Evolutionary conservation across 2,888 invertebrate species (phyloP).

Genomic region (Callosobruchus maculatus): DNA sequence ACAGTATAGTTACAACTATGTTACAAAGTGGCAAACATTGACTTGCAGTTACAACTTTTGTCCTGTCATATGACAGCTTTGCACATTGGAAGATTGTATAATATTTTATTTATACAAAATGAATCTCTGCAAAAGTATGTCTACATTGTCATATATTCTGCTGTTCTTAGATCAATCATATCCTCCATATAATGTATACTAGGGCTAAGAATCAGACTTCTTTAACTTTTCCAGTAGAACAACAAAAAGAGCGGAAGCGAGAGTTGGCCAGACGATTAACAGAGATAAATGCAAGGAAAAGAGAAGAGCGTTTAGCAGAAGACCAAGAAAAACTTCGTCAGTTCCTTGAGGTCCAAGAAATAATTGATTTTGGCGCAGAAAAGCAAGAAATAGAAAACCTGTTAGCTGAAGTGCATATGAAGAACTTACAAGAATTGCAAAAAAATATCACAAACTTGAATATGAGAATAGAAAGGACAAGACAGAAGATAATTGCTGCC

Average conservation of each 20-base stretch:
- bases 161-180: too few relatives aligned
- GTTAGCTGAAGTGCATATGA: constrained; percentile 70
- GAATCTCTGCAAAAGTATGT: too few relatives aligned
- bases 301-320: constrained; percentile 82
- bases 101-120: too few relatives aligned
- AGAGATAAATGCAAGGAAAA: constrained; percentile 85
- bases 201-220: background rate
- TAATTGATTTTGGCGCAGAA: constrained; percentile 71
- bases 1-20: too few relatives aligned
- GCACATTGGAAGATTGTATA: too few relatives aligned
- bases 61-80: too few relatives aligned
- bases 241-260: constrained; percentile 81
- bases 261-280: constrained; percentile 80
- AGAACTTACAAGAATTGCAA: constrained; percentile 75
- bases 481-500: constrained; percentile 70
- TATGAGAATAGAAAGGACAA: constrained; percentile 70
- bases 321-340: constrained; percentile 84
- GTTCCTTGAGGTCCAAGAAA: constrained; percentile 70
- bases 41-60: too few relatives aligned
- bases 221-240: constrained; percentile 56
- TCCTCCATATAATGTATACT: too few relatives aligned
- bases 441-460: constrained; percentile 68
- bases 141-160: too few relatives aligned
- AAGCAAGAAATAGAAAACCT: constrained; percentile 61
- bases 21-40: too few relatives aligned